These are phyloP conservation scores for Schrankia costaestrigalis DNA, from an alignment of 2,888 invertebrate genomes.

Conservation along the genomic window DNA sequence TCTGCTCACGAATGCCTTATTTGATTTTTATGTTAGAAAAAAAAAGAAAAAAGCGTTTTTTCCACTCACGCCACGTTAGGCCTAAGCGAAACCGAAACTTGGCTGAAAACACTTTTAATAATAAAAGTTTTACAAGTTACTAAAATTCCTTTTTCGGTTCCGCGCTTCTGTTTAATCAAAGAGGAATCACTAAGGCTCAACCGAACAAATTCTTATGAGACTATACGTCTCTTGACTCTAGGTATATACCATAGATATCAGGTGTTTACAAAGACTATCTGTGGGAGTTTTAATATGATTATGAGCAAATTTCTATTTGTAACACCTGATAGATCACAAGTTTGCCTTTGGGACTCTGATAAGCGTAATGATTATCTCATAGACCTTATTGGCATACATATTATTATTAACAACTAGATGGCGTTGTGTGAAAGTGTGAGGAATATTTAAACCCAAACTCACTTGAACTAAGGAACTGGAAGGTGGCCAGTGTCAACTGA, in stretches of 20 bases:
- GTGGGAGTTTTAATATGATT: too few relatives aligned
- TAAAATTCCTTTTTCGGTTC: constrained; percentile 12
- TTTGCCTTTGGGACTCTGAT: too few relatives aligned
- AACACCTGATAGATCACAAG: too few relatives aligned
- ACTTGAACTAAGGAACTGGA: constrained; percentile 97
- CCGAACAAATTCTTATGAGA: constrained; percentile 1
- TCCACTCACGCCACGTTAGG: constrained; percentile 3
- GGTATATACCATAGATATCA: too few relatives aligned
- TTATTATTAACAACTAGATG: too few relatives aligned
- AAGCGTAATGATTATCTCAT: too few relatives aligned
- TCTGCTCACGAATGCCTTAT: constrained; percentile 4
- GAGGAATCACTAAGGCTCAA: constrained; percentile 4
- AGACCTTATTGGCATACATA: too few relatives aligned
- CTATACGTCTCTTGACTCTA: too few relatives aligned
- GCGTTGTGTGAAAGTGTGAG: too few relatives aligned
- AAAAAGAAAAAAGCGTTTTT: constrained; percentile 1
- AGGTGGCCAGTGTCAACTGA: constrained; percentile 95
- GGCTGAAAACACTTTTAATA: constrained; percentile 23
- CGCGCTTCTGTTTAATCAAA: constrained; percentile 12
- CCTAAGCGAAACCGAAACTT: constrained; percentile 9
- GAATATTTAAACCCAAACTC: too few relatives aligned
- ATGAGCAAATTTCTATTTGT: too few relatives aligned
- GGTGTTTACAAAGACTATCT: too few relatives aligned
- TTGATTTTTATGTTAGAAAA: not conserved
- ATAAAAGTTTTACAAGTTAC: constrained; percentile 16